A percentile compares a stretch with the other conserved stretches of the same genome.
Conservation (phyloP, 2,888 invertebrate genomes). For the Clistopyga incitator region DNA sequence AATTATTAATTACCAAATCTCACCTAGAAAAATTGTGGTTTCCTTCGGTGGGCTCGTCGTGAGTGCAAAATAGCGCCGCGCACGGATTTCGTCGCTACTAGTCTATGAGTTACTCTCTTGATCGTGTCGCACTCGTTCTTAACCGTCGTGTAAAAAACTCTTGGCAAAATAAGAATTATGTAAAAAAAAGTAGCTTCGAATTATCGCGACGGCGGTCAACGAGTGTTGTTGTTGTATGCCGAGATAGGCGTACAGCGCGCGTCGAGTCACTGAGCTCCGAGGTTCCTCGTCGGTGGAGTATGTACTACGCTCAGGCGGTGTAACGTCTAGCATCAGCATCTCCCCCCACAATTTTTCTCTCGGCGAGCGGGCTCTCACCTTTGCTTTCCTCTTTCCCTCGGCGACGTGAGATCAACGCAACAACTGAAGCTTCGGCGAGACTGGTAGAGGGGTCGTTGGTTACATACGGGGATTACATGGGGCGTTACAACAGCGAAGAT, state of each 20-base stretch:
- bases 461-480: neutral
- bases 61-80: neutral
- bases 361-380: conserved; percentile 20
- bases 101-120: neutral
- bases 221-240: neutral
- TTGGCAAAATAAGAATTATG: too few species aligned
- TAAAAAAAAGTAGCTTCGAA: neutral
- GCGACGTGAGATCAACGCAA: neutral
- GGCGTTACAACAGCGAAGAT: neutral
- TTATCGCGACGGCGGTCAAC: conserved; percentile 31
- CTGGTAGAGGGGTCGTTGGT: neutral
- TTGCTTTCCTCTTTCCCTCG: conserved; percentile 48
- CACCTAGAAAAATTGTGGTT: neutral
- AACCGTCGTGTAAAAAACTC: neutral
- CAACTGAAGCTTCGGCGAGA: neutral
- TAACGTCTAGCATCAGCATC: conserved; percentile 64
- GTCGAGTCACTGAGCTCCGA: conserved; percentile 76
- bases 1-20: neutral
- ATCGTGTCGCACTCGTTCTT: neutral
- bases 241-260: conserved; percentile 67
- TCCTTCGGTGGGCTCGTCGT: neutral
- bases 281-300: conserved; percentile 70
- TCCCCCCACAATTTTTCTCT: conserved; percentile 56
- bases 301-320: conserved; percentile 60
- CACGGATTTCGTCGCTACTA: neutral